phyloP scores from a whole-genome alignment of 1,140 invertebrate genomes.

The Dreissena rostriformis region DNA sequence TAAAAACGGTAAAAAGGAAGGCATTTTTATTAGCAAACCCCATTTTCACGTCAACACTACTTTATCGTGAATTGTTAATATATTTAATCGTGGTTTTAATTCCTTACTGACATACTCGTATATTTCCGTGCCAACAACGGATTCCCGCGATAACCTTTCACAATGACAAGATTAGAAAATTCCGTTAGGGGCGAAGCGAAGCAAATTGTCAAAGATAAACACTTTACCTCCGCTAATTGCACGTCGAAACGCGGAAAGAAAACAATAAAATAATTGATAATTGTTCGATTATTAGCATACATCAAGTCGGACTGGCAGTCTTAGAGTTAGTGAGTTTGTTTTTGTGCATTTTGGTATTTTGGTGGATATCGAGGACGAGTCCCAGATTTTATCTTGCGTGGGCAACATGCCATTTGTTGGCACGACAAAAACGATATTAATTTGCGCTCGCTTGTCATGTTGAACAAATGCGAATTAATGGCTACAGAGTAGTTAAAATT shows the following conservation, averaged over 20 bases:
- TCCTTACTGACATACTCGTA: constrained; percentile 46
- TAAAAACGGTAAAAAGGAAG: no score
- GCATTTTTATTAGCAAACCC: not conserved
- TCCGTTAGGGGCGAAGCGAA: constrained; percentile 29
- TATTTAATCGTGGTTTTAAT: not conserved
- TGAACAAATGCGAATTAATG: no score
- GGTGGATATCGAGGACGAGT: no score
- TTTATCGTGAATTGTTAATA: no score
- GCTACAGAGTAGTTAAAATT: no score
- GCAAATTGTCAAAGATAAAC: constrained; percentile 56
- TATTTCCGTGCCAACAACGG: constrained; percentile 51
- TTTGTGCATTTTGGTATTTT: no score
- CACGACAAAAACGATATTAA: no score
- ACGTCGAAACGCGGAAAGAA: constrained; percentile 41
- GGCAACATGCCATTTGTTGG: no score
- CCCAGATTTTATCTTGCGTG: no score
- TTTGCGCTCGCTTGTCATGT: no score
- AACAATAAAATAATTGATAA: constrained; percentile 57
- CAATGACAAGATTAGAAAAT: constrained; percentile 35
- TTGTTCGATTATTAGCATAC: constrained; percentile 27
- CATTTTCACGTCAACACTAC: not conserved
- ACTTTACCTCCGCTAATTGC: constrained; percentile 54
- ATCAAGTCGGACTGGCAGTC: no score
- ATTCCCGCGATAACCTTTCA: constrained; percentile 52
- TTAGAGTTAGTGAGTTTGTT: no score